phyloP scores from a whole-genome alignment of 2,797 vertebrate species.

The Platyrinchus mystaceus region DNA sequence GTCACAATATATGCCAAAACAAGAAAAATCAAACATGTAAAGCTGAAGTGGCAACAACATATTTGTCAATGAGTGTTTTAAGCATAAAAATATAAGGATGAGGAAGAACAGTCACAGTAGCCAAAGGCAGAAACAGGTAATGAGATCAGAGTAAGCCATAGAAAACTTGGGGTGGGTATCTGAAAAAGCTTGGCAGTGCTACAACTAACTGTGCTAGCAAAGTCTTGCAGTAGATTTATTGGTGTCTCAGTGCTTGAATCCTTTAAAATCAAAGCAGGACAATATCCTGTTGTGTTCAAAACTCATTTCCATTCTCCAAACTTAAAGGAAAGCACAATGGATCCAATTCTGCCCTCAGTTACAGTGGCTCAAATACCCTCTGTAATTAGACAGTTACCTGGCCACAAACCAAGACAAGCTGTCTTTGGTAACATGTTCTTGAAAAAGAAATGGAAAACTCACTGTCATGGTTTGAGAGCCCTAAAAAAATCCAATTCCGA shows the following conservation, averaged over 20 bases:
- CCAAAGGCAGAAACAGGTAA: background rate
- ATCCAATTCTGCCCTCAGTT: background rate
- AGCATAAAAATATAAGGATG: background rate
- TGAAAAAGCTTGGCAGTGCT: background rate
- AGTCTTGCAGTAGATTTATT: background rate
- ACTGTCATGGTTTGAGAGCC: too few relatives aligned
- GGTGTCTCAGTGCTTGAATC: background rate
- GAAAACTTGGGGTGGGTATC: background rate
- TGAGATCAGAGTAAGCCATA: background rate
- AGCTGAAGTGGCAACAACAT: background rate
- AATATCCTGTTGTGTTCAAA: background rate
- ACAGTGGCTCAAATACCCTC: background rate
- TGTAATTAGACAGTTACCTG: background rate
- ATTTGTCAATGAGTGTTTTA: background rate
- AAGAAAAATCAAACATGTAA: background rate
- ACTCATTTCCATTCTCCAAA: background rate
- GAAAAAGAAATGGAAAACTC: background rate
- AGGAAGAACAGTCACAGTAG: background rate
- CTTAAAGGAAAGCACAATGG: background rate
- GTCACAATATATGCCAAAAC: background rate
- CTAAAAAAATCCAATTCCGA: too few relatives aligned
- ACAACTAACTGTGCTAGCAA: background rate
- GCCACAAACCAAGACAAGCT: background rate
- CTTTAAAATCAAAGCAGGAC: background rate
- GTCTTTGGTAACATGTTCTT: background rate